phyloP scores from a whole-genome alignment of 2,113 vertebrate species.

The Zosterops hypoxanthus region DNA sequence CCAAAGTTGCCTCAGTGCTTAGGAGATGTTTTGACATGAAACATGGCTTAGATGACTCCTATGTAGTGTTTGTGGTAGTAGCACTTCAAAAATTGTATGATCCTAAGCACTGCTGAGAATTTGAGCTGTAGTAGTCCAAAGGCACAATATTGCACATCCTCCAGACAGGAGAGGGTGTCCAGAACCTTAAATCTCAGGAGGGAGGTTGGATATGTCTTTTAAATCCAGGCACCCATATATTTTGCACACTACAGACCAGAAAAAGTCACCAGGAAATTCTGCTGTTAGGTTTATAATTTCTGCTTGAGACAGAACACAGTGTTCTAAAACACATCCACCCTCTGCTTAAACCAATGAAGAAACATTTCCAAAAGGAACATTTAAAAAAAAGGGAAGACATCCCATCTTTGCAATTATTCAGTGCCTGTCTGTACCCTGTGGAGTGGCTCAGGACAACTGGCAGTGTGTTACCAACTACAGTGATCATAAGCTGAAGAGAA shows the following conservation, averaged over 20 bases:
- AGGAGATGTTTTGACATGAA: not conserved
- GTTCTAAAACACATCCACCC: not conserved
- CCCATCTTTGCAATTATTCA: not conserved
- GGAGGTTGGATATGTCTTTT: not conserved
- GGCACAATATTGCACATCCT: not conserved
- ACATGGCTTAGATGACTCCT: not conserved
- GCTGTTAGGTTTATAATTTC: fast-evolving
- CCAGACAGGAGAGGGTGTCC: not conserved
- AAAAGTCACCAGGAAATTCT: not conserved
- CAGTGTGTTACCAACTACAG: not conserved
- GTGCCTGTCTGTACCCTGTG: not conserved
- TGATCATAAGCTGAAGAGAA: conserved; percentile 8
- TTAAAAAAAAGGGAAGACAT: not conserved
- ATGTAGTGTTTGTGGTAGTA: fast-evolving
- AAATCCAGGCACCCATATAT: not conserved
- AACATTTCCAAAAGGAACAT: not conserved
- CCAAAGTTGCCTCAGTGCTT: not conserved
- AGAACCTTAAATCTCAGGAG: not conserved
- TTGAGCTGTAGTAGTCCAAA: not conserved
- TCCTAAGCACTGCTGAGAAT: not conserved
- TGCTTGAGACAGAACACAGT: not conserved
- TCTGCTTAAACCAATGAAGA: not conserved
- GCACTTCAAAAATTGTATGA: fast-evolving
- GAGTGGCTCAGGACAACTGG: not conserved
- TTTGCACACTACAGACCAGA: fast-evolving